Base-by-base conservation (phyloP, 2,113 vertebrate species). In the Anguilla rostrata region DNA sequence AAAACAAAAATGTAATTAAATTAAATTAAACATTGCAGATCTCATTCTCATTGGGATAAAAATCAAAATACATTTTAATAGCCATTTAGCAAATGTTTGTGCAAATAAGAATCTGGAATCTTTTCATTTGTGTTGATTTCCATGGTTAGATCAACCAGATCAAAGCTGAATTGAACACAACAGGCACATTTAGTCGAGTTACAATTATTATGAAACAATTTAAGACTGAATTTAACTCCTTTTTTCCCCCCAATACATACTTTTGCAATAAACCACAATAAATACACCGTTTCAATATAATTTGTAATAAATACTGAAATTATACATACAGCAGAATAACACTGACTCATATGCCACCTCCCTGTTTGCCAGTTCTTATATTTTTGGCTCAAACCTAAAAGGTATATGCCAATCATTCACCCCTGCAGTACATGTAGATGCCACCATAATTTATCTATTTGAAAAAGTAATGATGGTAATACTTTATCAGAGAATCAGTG, bases 191-290 rank as follows among this genome's bases (percentile, higher is more conserved):
- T 94, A 95, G 95, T 94, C 95, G 93, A 29, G 39, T 95, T 94
- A 94, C 95, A 96, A 95, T 96, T 95, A 82, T 85, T 63, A 82
- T 85, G 84, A 81, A 88, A 88, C 82, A 81, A 75, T 46, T 66
- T 41, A 85, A 85, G n/a, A 92, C 91, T 92, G 93, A 94, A 91
- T 75, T 75, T 34, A 94, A 84, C 43, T 8, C 43, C 43, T 8
- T 93, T 94, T 89, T 91, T 94, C 94, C 95, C 90, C 93, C 92
- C 92, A 95, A 93, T 95, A 93, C 95, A 95, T 94, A 94, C 90
- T 94, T 94, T 95, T 94, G 94, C 94, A 96, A 94, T 96, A 96
- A 96, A 94, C 95, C 94, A 96, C 96, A 96, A 96, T 96, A 96
- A 96, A 96, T 96, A 96, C 95, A 96, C 63, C 94, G 71, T 94